A percentile compares a stretch with the other conserved stretches of the same genome.
Evolutionary conservation across 1,140 invertebrate genomes (phyloP).

Genomic region (Brachionus calyciflorus): DNA sequence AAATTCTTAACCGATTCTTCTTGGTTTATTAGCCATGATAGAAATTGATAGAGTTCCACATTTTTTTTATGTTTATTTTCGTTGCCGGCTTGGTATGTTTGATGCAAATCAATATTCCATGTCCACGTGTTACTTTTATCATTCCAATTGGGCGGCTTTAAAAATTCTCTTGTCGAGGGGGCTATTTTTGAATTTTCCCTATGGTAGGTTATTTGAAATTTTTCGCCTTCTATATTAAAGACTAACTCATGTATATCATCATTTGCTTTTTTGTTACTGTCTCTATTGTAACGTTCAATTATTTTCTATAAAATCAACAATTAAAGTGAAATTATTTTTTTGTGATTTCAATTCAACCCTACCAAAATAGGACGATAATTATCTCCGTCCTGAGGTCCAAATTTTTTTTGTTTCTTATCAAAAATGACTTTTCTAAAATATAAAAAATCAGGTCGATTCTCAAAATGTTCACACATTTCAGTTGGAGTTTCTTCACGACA

Average conservation of each 20-base stretch:
- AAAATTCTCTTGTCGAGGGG: constrained; percentile 57
- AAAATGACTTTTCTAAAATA: constrained; percentile 61
- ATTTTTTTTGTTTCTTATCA: constrained; percentile 57
- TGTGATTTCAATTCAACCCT: not conserved
- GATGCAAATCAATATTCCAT: constrained; percentile 57
- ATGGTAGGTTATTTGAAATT: constrained; percentile 59
- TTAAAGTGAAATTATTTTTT: not conserved
- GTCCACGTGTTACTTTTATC: constrained; percentile 57
- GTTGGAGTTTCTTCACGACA: constrained; percentile 65
- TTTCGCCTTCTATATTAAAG: constrained; percentile 57
- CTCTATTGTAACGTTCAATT: constrained; percentile 56
- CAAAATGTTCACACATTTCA: constrained; percentile 68
- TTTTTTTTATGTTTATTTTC: constrained; percentile 53
- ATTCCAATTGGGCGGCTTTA: constrained; percentile 59
- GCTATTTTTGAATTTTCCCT: constrained; percentile 57
- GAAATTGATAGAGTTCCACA: constrained; percentile 57
- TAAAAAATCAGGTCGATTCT: constrained; percentile 67
- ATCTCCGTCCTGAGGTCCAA: constrained; percentile 55
- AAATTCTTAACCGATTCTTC: constrained; percentile 54
- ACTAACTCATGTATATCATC: constrained; percentile 58
- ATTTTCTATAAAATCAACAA: constrained; percentile 56
- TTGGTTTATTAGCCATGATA: constrained; percentile 53
- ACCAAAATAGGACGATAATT: constrained; percentile 46
- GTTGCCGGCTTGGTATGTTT: constrained; percentile 58
- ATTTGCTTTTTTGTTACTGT: constrained; percentile 53